These are phyloP conservation scores for Odontothrips loti DNA, from an alignment of 2,888 invertebrate species.

Conservation along the genomic window DNA sequence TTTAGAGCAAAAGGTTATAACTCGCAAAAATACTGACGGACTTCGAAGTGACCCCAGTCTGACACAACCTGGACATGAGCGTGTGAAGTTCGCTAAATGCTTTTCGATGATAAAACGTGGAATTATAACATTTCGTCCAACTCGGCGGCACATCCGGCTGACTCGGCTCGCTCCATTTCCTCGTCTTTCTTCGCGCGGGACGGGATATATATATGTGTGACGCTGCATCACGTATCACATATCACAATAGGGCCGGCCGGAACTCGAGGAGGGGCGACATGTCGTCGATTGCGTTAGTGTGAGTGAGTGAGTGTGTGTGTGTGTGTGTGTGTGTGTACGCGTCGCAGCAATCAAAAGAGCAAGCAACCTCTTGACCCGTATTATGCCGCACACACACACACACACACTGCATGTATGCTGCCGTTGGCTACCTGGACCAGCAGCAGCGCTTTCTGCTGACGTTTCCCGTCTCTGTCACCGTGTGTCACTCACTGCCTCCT, in stretches of 20 bases:
- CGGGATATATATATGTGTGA: too few species aligned
- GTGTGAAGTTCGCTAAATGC: too few species aligned
- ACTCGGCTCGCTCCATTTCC: too few species aligned
- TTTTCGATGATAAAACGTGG: too few species aligned
- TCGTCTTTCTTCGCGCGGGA: too few species aligned
- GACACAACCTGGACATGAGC: too few species aligned
- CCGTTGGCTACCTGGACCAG: neutral
- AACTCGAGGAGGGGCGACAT: neutral
- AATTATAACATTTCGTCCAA: too few species aligned
- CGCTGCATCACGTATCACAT: too few species aligned
- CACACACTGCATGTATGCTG: neutral
- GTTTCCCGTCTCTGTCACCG: neutral
- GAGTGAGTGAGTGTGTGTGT: neutral
- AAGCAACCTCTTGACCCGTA: conserved; percentile 13
- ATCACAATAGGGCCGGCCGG: neutral
- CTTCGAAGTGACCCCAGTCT: too few species aligned
- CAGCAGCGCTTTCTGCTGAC: neutral
- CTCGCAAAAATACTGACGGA: too few species aligned
- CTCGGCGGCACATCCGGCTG: too few species aligned
- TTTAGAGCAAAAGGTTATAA: too few species aligned
- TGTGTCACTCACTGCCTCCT: neutral
- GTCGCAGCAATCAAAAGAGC: neutral
- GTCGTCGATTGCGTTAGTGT: neutral
- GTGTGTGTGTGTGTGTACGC: neutral
- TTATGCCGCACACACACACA: neutral